Evolutionary conservation across 2,888 invertebrate species (phyloP).

Genomic region (Sicus ferrugineus): DNA sequence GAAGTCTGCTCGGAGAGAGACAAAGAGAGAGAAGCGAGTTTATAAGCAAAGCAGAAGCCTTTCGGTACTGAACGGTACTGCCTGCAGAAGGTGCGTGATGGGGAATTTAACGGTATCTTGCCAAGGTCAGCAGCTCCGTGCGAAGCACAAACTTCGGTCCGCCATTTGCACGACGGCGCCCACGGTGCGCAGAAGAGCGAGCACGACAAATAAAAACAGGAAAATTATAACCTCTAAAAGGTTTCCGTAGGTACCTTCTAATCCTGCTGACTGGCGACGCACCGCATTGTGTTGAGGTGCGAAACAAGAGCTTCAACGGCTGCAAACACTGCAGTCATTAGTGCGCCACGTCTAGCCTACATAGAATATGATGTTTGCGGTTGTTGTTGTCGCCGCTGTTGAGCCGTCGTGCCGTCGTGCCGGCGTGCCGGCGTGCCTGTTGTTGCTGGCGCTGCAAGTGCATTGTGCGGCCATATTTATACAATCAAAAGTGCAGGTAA

Average conservation of each 20-base stretch:
- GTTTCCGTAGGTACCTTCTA: constrained; percentile 14
- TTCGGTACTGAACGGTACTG: too few species aligned
- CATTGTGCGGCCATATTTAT: constrained; percentile 20
- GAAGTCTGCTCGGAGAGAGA: too few species aligned
- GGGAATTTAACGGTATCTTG: too few species aligned
- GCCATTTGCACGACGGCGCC: too few species aligned
- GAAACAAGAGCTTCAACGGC: constrained; percentile 43
- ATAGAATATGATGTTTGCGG: constrained; percentile 9
- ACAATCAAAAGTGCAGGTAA: constrained; percentile 11
- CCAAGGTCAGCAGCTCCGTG: not conserved
- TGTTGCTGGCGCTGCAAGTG: not conserved
- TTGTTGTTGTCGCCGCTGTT: constrained; percentile 10
- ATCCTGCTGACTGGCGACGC: constrained; percentile 28
- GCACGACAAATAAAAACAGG: not conserved
- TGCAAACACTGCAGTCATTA: constrained; percentile 40
- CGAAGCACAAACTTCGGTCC: too few species aligned
- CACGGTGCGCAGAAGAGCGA: too few species aligned
- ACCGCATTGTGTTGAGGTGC: constrained; percentile 46
- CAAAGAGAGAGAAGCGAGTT: too few species aligned
- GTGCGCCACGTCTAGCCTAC: constrained; percentile 25
- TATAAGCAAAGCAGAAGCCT: too few species aligned
- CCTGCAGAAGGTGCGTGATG: too few species aligned
- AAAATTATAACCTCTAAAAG: constrained; percentile 28
- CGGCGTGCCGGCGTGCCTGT: not conserved
- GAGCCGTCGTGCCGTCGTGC: not conserved